Evolutionary conservation across 2,888 invertebrate genomes (phyloP).

Genomic region (Silvanus unidentatus): DNA sequence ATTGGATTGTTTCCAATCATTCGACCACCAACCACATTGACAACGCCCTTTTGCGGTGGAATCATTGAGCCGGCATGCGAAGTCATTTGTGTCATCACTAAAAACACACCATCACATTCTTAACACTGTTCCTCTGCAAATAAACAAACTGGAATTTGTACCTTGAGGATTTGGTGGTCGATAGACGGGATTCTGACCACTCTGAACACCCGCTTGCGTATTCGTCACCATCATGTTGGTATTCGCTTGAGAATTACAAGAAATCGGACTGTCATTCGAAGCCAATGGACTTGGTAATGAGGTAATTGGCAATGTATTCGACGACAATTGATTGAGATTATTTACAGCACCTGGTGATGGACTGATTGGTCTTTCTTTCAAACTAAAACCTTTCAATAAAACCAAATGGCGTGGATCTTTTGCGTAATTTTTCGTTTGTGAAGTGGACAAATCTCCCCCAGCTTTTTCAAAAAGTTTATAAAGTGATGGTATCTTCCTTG

Average conservation of each 20-base stretch:
- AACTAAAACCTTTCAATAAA: constrained; percentile 63
- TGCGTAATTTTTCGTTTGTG: constrained; percentile 84
- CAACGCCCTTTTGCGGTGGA: constrained; percentile 20
- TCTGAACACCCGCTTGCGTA: constrained; percentile 31
- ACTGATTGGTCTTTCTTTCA: constrained; percentile 66
- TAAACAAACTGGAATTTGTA: constrained; percentile 11
- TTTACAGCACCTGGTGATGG: constrained; percentile 47
- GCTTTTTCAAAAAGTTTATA: constrained; percentile 86
- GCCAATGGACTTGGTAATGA: constrained; percentile 52
- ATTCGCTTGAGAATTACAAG: constrained; percentile 41
- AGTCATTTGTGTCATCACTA: too few relatives aligned
- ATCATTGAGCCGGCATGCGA: constrained; percentile 8
- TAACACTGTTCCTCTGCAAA: too few relatives aligned
- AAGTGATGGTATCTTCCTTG: constrained; percentile 79
- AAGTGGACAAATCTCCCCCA: constrained; percentile 73
- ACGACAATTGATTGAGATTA: constrained; percentile 39
- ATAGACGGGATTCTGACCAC: constrained; percentile 43
- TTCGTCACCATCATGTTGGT: constrained; percentile 38
- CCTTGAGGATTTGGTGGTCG: constrained; percentile 39
- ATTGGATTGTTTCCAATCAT: constrained; percentile 32
- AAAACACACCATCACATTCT: too few relatives aligned
- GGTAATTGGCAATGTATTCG: constrained; percentile 39
- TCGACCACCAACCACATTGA: constrained; percentile 18
- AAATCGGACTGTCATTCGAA: constrained; percentile 52
- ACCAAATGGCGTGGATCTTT: constrained; percentile 81